Evolutionary conservation across 2,888 invertebrate species (phyloP), one percentile per base, ranked within the genome.

Genomic region (Pseudococcus viburni): DNA sequence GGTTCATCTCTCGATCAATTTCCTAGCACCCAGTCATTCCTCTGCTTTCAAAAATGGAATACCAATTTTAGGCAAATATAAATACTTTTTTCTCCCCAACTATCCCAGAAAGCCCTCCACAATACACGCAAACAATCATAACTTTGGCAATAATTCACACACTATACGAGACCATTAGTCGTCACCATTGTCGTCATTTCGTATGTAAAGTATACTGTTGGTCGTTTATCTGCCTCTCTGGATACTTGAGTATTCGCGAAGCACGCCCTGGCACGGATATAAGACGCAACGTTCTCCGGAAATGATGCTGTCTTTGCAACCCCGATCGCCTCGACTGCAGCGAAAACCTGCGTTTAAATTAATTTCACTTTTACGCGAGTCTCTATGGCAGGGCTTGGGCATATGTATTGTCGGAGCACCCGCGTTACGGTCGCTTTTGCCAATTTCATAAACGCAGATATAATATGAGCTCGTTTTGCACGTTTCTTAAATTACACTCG

Each of bases 401-500:
- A 51, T 51, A 51, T 51, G 51, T 51, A 15, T 17, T 51, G 51
- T 51, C 51, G 17, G 51, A 15, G 51, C 51, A 15, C 51, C 17
- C 12, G 51, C 17, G 17, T 51, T 51, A 51, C 51, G 1, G 51
- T 51, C 51, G 68, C 68, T 68, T 68, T 68, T 68, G 26, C 19
- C 68, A 11, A 68, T 68, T 68, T 68, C 68, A 68, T 68, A 68
- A 68, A 68, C 68, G 68, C 9, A 22, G 68, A 68, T 68, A 68
- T 68, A 68, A 26, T 68, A 68, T 22, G 68, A 68, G 68, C 68
- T 68, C 68, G 68, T 68, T 68, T 68, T 68, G 11, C 22, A 8
- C 68, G 68, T 68, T 68, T 68, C 68, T 68, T 68, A 68, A 68
- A 68, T 68, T 68, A 68, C 68, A 68, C 51, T 17, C 26, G 26